phyloP scores from a whole-genome alignment of 2,888 invertebrate genomes.

The Tetranychus truncatus region DNA sequence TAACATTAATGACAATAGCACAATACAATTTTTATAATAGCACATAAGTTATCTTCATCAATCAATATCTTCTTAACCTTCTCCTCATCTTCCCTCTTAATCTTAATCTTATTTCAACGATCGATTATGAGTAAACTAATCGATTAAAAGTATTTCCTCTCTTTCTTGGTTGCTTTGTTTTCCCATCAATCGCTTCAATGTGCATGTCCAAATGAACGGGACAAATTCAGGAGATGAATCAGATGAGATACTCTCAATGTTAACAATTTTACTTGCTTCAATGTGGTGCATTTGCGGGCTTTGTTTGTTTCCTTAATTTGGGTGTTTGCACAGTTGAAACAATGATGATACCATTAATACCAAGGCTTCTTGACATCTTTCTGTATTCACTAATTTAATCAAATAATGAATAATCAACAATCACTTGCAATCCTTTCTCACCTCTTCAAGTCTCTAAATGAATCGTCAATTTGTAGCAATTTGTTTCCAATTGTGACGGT shows the following conservation, averaged over 20 bases:
- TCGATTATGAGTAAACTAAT: not conserved
- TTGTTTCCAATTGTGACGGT: no score
- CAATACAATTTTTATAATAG: no score
- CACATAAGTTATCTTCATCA: not conserved
- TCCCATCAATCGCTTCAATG: not conserved
- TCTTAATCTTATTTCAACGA: not conserved
- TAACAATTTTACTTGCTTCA: not conserved
- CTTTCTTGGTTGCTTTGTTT: not conserved
- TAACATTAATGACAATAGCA: no score
- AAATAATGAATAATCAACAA: not conserved
- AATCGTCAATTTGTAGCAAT: no score
- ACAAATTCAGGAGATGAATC: no score
- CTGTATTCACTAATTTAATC: not conserved
- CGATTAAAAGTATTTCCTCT: conserved; percentile 3
- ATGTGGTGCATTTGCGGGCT: not conserved
- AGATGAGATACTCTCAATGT: no score
- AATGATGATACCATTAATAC: not conserved
- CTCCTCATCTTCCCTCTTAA: not conserved
- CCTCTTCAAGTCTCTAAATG: no score
- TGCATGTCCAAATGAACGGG: not conserved
- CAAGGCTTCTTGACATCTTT: not conserved
- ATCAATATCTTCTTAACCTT: not conserved
- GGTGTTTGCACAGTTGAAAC: not conserved
- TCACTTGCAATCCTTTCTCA: not conserved
- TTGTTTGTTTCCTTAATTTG: not conserved